Base-by-base conservation (phyloP, 2,113 vertebrate genomes). In the Tympanuchus pallidicinctus region DNA sequence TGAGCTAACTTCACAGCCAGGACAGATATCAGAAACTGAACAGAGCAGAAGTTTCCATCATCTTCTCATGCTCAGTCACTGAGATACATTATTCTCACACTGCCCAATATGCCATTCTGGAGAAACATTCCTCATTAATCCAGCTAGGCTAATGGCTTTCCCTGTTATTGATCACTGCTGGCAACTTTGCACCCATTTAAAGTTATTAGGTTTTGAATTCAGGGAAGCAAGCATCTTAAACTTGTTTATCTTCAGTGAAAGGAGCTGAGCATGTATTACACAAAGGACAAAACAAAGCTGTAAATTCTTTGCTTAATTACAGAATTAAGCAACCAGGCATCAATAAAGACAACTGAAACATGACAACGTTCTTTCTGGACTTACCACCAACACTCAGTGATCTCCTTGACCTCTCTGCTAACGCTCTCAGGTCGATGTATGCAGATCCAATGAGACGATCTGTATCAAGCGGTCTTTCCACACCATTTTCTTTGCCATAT, bases 361-460 rank as follows among this genome's bases (percentile, higher is more conserved):
- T 1, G 12, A 34, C 12, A 20, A 12, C 1, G 20, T 15, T 36
- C 16, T 65, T 34, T 3, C 42, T 43, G 42, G 76, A 97, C 98
- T 96, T 96, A 99, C 99, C 99, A 75, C 98, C 99, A 60, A 99
- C 93, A 10, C 97, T 98, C 24, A 96, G 96, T 4, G 98, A 97
- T 57, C 94, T 97, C 82, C 97, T 67, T 3, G 98, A 74, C 5
- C 72, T 97, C 73, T 97, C 97, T 22, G 95, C 95, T 45, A 99
- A 96, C 1, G 97, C 95, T 8, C 97, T 89, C 32, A 99, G 97
- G 94, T 98, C 98, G 0, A 99, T 88, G 27, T 99, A 99, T 10
- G 98, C 99, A 38, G 98, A 99, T 8, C 99, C 99, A 86, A 99
- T 97, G 34, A 99, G 98, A 30, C 98, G 98, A 95, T 99, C 99